Conservation (phyloP, 1,140 invertebrate genomes). For the Diprion similis region DNA sequence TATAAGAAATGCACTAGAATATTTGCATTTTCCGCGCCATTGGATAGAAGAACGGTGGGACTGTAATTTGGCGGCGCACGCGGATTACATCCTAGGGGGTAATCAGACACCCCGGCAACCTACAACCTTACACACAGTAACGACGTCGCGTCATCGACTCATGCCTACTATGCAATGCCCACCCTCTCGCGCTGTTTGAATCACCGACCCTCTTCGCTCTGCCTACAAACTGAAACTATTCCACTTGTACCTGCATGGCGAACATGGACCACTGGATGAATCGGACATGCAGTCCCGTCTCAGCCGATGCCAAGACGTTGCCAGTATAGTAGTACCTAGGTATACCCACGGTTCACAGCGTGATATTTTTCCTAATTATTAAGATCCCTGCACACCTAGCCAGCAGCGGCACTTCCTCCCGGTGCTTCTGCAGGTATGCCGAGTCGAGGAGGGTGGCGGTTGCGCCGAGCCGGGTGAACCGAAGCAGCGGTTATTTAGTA, state of each 20-base stretch:
- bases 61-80: neutral
- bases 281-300: neutral
- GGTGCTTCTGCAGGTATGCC: conserved; percentile 2
- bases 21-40: conserved; percentile 3
- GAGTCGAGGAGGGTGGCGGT: conserved; percentile 7
- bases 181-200: neutral
- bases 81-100: neutral
- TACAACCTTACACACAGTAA: neutral
- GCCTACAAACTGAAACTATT: no score
- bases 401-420: neutral
- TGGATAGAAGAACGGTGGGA: neutral
- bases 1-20: neutral
- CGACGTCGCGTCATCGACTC: neutral
- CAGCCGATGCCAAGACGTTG: no score
- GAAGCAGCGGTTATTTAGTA: conserved; percentile 47
- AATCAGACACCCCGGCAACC: conserved; percentile 2
- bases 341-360: neutral
- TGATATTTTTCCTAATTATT: conserved; percentile 21
- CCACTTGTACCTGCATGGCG: neutral
- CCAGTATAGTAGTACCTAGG: neutral
- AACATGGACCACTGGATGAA: neutral
- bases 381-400: neutral
- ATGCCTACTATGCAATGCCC: no score
- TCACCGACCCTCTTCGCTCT: neutral
- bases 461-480: conserved; percentile 30